phyloP scores from a whole-genome alignment of 2,113 vertebrate genomes.

The Mohoua ochrocephala region DNA sequence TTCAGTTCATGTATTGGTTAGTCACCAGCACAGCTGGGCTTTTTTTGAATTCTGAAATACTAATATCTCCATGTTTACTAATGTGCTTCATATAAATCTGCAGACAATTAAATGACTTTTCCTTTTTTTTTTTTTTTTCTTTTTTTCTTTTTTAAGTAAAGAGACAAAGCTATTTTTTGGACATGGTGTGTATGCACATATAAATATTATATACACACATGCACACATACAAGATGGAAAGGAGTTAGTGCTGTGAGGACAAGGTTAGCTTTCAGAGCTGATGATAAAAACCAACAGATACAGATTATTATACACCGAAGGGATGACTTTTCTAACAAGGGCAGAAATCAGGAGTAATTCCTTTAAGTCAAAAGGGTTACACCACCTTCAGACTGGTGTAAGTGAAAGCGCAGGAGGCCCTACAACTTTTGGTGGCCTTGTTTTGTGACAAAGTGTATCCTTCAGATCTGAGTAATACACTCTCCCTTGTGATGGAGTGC shows the following conservation, averaged over 20 bases:
- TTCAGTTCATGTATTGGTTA: slow-evolving; percentile 76
- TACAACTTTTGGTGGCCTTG: slow-evolving; percentile 53
- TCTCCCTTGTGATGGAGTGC: not conserved
- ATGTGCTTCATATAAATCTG: slow-evolving; percentile 69
- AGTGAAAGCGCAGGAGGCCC: not conserved
- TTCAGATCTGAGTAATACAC: slow-evolving; percentile 52
- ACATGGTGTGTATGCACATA: slow-evolving; percentile 62
- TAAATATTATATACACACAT: slow-evolving; percentile 68
- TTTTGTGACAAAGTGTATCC: slow-evolving; percentile 55
- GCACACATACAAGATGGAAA: slow-evolving; percentile 59
- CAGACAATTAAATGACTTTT: slow-evolving; percentile 58
- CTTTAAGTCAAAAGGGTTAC: not conserved
- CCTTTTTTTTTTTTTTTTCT: slow-evolving; percentile 42
- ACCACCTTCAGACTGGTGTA: not conserved
- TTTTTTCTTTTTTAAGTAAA: slow-evolving; percentile 40
- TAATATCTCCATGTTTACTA: slow-evolving; percentile 67
- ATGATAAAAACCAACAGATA: slow-evolving; percentile 63
- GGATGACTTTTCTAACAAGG: slow-evolving; percentile 32
- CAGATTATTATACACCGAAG: slow-evolving; percentile 16
- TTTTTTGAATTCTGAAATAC: slow-evolving; percentile 70
- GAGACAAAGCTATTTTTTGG: slow-evolving; percentile 51
- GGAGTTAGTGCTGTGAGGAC: slow-evolving; percentile 59
- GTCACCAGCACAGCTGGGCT: slow-evolving; percentile 71
- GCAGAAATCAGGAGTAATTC: slow-evolving; percentile 33
- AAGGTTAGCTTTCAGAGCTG: slow-evolving; percentile 67